Evolutionary conservation across 2,113 vertebrate genomes (phyloP).

Genomic region (Regulus satrapa): DNA sequence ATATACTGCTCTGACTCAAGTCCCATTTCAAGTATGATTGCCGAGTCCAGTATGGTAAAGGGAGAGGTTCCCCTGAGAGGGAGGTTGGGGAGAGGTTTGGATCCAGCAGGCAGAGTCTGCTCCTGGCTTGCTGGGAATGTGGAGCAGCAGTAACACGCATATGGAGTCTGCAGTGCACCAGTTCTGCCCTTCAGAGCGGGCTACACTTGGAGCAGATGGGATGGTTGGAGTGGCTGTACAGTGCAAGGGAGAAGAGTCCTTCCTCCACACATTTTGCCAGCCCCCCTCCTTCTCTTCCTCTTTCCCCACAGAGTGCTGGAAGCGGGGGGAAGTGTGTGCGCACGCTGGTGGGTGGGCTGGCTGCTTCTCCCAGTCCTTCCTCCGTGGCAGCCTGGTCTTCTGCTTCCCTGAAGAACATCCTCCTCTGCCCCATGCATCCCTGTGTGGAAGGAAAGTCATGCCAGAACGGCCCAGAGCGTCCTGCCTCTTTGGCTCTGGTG

Average conservation of each 20-base stretch:
- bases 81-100: slow-evolving; percentile 4
- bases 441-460: background rate
- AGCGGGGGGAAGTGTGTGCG: background rate
- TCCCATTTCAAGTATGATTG: slow-evolving; percentile 71
- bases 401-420: background rate
- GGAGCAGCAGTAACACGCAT: slow-evolving; percentile 16
- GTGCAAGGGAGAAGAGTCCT: slow-evolving; percentile 1
- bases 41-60: slow-evolving; percentile 43
- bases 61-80: slow-evolving; percentile 59
- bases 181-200: slow-evolving; percentile 14
- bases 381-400: background rate
- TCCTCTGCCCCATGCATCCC: background rate
- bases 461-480: background rate
- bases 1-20: slow-evolving; percentile 61
- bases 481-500: background rate
- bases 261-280: background rate
- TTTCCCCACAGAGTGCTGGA: background rate
- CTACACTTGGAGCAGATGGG: background rate
- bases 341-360: background rate
- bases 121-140: slow-evolving; percentile 32
- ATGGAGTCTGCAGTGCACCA: slow-evolving; percentile 11
- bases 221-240: slow-evolving; percentile 3
- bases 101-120: slow-evolving; percentile 45
- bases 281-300: background rate
- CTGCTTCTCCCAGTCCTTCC: background rate